phyloP scores from a whole-genome alignment of 1,140 invertebrate species.

The Thaumetopoea pityocampa region DNA sequence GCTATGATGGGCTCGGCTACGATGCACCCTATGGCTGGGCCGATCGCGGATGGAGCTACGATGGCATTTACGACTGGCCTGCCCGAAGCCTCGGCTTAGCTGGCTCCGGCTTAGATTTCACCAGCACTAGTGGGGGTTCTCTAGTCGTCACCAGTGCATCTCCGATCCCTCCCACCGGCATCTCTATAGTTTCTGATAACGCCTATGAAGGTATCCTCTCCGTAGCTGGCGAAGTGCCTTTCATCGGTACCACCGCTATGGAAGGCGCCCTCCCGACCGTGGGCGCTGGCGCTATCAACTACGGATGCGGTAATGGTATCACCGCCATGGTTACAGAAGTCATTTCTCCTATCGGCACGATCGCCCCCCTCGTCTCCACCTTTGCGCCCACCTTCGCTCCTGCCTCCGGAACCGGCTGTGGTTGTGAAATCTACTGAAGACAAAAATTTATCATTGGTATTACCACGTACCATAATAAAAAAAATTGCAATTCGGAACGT shows the following conservation, averaged over 20 bases:
- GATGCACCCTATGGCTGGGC: neutral
- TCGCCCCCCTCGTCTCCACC: slow-evolving; percentile 1
- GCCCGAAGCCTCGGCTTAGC: neutral
- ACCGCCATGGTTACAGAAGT: slow-evolving; percentile 23
- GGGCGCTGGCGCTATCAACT: slow-evolving; percentile 32
- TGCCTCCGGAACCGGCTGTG: no score
- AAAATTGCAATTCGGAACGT: no score
- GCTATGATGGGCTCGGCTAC: neutral
- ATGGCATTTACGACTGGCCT: neutral
- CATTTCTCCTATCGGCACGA: slow-evolving; percentile 2
- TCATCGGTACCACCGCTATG: slow-evolving; percentile 31
- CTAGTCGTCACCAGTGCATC: slow-evolving; percentile 23
- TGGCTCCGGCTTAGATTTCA: slow-evolving; percentile 4
- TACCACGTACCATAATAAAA: no score
- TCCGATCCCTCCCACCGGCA: slow-evolving; percentile 25
- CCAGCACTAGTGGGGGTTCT: slow-evolving; percentile 18
- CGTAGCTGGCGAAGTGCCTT: slow-evolving; percentile 13
- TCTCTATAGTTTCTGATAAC: slow-evolving; percentile 32
- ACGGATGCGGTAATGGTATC: slow-evolving; percentile 29
- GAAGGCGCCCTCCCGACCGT: slow-evolving; percentile 32
- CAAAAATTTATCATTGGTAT: no score
- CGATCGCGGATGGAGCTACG: neutral
- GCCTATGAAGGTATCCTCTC: slow-evolving; percentile 26
- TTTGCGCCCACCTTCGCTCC: neutral
- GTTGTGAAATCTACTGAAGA: no score